A percentile compares a stretch with the other conserved stretches of the same genome.
phyloP scores from a whole-genome alignment of 2,888 invertebrate species.

The Cataglyphis livida region DNA sequence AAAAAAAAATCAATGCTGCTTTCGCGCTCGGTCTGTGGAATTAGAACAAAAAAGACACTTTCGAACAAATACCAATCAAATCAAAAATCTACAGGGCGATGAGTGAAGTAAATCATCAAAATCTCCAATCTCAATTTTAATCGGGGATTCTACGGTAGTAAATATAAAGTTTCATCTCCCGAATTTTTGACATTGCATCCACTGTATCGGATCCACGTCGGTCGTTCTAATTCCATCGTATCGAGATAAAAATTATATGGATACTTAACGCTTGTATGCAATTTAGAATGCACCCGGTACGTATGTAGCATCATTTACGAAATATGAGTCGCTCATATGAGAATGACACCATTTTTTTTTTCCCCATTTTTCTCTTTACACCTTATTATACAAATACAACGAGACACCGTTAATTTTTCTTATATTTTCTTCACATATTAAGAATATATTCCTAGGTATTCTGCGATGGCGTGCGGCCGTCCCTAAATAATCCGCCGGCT shows the following conservation, averaged over 20 bases:
- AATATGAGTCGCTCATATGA: constrained; percentile 76
- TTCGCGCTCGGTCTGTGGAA: not conserved
- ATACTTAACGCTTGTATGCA: constrained; percentile 64
- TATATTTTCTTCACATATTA: constrained; percentile 79
- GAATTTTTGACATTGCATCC: constrained; percentile 1
- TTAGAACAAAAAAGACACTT: not conserved
- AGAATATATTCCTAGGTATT: constrained; percentile 82
- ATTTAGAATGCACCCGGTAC: constrained; percentile 80
- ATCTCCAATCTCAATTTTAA: not conserved
- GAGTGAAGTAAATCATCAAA: not conserved
- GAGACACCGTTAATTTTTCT: constrained; percentile 79
- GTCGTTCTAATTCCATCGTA: constrained; percentile 12
- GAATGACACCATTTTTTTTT: constrained; percentile 73
- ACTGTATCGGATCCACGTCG: not conserved
- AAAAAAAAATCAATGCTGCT: not conserved
- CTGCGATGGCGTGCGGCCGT: constrained; percentile 78
- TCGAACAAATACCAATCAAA: not conserved
- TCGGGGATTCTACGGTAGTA: not conserved
- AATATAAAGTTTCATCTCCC: not conserved
- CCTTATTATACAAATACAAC: constrained; percentile 83
- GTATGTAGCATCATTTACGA: constrained; percentile 67
- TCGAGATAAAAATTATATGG: constrained; percentile 26
- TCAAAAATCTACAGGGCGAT: not conserved
- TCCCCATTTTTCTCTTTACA: constrained; percentile 57
- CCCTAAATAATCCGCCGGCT: constrained; percentile 56